Base-by-base conservation (phyloP, 2,888 invertebrate species). In the Tenthredo amoena region DNA sequence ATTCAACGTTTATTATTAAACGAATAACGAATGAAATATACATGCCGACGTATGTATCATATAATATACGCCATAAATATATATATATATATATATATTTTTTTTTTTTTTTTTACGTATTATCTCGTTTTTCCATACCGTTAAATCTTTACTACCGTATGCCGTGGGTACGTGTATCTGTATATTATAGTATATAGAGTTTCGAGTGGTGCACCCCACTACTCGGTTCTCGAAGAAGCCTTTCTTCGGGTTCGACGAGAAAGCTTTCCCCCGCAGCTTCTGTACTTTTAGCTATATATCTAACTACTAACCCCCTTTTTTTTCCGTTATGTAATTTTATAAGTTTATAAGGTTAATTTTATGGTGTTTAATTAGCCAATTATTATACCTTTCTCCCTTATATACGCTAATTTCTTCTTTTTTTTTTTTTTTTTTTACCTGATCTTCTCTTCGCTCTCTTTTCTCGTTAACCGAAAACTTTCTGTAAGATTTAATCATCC, bases 261-360 rank as follows among this genome's bases (percentile, higher is more conserved):
- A 58, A 10, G 18, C n/a, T 31, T 31, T 58, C 1, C 34, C 7
- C 37, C 1, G 18, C 37, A 40, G 55, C 55, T 55, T 55, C n/a
- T 55, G 55, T 18, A n/a, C 18, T 55, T 18, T 55, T 55, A 6
- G 55, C 55, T n/a, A n/a, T n/a, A n/a, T 55, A 55, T 55, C 55
- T 7, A 5, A n/a, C 55, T 47, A n/a, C 55, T 47, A 15, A 47
- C 12, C 47, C 55, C 50, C n/a, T n/a, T 43, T 85, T 26, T 68
- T 79, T 72, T 72, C 71, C 86, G 82, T 47, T 43, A n/a, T 71
- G n/a, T 58, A 74, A 89, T 88, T 88, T 85, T 85, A n/a, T 55
- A 55, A 55, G n/a, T 55, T 55, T 26, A 26, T 26, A 26, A 72
- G 26, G 86, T 86, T 87, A 88, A 87, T 87, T 88, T 88, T 86